Evolutionary conservation across 64 coral and sea anemone species (phyloP), one percentile per base, ranked within the genome.

Genomic region (Montipora capricornis): DNA sequence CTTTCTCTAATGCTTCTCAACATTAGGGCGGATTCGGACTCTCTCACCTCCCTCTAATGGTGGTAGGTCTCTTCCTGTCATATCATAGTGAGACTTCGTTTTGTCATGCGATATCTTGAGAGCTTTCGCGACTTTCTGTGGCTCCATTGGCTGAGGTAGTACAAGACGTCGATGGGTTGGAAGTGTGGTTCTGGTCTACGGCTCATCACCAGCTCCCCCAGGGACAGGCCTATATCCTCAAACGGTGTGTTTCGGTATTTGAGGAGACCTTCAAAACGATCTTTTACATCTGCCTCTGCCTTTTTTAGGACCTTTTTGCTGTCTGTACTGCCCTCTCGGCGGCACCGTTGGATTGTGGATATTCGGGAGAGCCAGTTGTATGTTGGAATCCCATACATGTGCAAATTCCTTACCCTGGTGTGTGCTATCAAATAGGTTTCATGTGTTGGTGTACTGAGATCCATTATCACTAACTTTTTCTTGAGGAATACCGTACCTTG

Each of bases 191-290:
- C 37, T 37, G 37, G 29, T 29, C 26, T 29, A 29, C 26, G 26
- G 26, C 26, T 29, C 26, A 29, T 85, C 82, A 94, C 53, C 84
- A 88, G 47, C 49, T 94, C 84, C n/a, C 50, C 73, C 29, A 84
- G 92, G 47, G 92, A 93, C 49, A 93, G 14, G 80, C 84, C 92
- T 50, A 93, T 93, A 84, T 88, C 84, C 5, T 93, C 74, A 80
- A 93, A 93, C n/a, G 83, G 83, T 69, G 92, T 93, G 44, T 94
- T 81, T 50, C 74, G 75, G 22, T 90, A 79, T 52, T 90, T 90
- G 49, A 90, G 71, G 8, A 90, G 88, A 2, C 77, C 77, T 52
- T 91, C 77, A 75, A 91, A 91, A 19, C 60, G 77, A 57, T 91
- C 89, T 79, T 91, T 91, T 10, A 44, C 10, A 49, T 91, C 77